A percentile compares a stretch with the other conserved stretches of the same genome.
Conservation (phyloP, 2,888 invertebrate species). For the Caenorhabditis virilis region DNA sequence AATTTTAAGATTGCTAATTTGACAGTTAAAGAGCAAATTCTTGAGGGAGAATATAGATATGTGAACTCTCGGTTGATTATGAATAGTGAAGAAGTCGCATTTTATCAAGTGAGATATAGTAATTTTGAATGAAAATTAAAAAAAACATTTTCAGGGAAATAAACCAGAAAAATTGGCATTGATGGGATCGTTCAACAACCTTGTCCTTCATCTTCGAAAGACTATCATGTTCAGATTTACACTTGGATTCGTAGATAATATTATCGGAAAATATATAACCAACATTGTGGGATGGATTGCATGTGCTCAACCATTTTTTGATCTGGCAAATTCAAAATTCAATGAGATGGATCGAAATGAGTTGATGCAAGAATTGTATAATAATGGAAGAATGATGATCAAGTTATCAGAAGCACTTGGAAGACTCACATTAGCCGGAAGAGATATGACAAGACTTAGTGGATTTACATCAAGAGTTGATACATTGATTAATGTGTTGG, state of each 20-base stretch:
- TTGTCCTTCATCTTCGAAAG: conserved; percentile 72
- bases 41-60: conserved; percentile 96
- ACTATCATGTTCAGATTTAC: conserved; percentile 61
- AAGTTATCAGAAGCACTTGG: conserved; percentile 97
- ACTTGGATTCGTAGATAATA: conserved; percentile 93
- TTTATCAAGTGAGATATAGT: conserved; percentile 71
- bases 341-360: conserved; percentile 81
- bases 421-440: conserved; percentile 86
- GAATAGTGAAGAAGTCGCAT: conserved; percentile 89
- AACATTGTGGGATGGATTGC: conserved; percentile 85
- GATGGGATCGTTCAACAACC: conserved; percentile 84
- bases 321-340: conserved; percentile 77
- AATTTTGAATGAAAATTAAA: background rate
- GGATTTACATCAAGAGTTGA: conserved; percentile 93
- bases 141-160: conserved; percentile 27
- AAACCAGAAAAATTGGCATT: conserved; percentile 84
- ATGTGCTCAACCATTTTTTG: conserved; percentile 87
- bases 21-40: conserved; percentile 90
- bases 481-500: conserved; percentile 82
- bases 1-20: conserved; percentile 75
- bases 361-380: conserved; percentile 88
- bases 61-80: conserved; percentile 94
- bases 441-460: conserved; percentile 91
- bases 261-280: conserved; percentile 92
- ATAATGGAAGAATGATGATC: conserved; percentile 91